Base-by-base conservation (phyloP, 2,797 vertebrate genomes). In the Cryptoprocta ferox region DNA sequence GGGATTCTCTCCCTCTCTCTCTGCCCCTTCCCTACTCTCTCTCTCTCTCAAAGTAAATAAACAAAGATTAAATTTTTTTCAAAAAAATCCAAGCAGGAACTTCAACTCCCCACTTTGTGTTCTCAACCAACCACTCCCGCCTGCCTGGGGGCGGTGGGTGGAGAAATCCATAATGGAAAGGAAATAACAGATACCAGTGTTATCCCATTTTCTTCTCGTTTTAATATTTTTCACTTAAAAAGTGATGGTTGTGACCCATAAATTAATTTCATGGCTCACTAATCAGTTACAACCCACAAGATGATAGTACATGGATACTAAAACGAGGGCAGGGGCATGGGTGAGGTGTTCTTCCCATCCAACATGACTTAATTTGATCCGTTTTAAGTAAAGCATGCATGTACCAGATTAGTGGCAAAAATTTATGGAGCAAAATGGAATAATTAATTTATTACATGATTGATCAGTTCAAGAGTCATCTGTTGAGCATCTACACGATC, bases 301-400 rank as follows among this genome's bases (percentile, higher is more conserved):
- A 59, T 92, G 87, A 37, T 70, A 85, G 86, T 93, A 88, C 73
- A 68, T 21, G n/a, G 42, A 16, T 66, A 53, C 18, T 81, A 61
- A 94, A 96, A 92, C 90, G 71, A 96, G 37, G 86, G 28, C 63
- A n/a, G 30, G 89, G 91, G 50, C 93, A 68, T 39, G 66, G 96
- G 37, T 86, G 86, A 93, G 88, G 66, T 48, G 71, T 37, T 94
- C 75, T 90, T 12, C 97, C 56, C 65, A 92, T 95, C 70, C 79
- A 70, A 86, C 94, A 91, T n/a, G 95, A 91, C 79, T 96, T 96
- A 53, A 93, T 97, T 97, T 96, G 86, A 95, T 94, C 48, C 6
- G 12, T 92, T 97, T 96, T 90, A 90, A 92, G 87, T 93, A 95
- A 97, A 97, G 92, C 18, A 30, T 79, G 39, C 89, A 75, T 95